phyloP scores from a whole-genome alignment of 2,113 vertebrate species.

The Gopherus flavomarginatus region DNA sequence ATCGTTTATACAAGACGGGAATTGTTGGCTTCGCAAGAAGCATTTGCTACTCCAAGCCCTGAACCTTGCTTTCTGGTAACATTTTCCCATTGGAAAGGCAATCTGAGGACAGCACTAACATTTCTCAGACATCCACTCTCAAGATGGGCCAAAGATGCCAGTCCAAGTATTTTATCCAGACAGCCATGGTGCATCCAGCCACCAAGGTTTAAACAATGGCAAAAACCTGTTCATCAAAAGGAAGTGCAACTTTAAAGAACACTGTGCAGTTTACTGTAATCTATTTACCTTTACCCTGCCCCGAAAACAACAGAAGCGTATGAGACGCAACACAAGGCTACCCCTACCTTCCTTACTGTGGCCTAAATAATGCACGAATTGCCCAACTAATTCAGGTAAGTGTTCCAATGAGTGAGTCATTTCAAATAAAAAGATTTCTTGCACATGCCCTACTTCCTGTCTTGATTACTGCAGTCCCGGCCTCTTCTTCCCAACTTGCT shows the following conservation, averaged over 20 bases:
- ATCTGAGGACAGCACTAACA: not conserved
- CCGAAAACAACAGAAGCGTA: not conserved
- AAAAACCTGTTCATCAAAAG: not conserved
- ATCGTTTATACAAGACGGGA: not conserved
- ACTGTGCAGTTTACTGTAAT: not conserved
- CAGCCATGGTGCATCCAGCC: not conserved
- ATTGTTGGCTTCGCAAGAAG: not conserved
- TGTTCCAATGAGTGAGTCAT: not conserved
- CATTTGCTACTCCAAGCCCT: not conserved
- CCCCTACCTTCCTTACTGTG: not conserved
- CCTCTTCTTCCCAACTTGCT: not conserved
- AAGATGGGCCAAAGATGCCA: not conserved
- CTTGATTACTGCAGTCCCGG: not conserved
- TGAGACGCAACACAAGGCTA: not conserved
- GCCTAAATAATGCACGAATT: not conserved
- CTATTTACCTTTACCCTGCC: not conserved
- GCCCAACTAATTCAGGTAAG: not conserved
- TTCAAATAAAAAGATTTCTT: not conserved
- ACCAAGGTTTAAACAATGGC: not conserved
- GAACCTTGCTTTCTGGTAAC: not conserved
- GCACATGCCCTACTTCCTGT: not conserved
- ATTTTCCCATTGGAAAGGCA: not conserved
- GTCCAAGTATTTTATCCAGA: not conserved
- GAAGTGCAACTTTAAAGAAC: not conserved
- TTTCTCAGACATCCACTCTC: not conserved